These are phyloP conservation scores for Odontomyia ornata DNA, from an alignment of 2,888 invertebrate species.

Conservation along the genomic window DNA sequence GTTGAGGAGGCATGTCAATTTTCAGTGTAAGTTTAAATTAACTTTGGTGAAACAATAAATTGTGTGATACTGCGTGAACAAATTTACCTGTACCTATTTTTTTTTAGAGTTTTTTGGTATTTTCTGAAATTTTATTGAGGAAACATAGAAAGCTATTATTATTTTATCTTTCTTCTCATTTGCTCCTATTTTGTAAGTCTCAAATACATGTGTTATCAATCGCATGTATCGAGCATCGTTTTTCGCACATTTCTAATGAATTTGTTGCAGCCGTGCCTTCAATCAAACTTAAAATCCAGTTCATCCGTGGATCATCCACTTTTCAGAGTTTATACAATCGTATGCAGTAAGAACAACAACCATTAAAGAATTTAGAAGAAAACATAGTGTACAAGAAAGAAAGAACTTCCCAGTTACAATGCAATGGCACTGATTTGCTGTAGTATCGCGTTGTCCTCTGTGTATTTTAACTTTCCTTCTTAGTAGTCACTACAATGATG, in stretches of 20 bases:
- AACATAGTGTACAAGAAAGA: constrained; percentile 30
- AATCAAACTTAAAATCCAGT: not conserved
- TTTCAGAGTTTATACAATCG: too few relatives aligned
- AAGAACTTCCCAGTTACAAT: not conserved
- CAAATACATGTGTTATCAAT: constrained; percentile 15
- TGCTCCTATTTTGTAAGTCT: constrained; percentile 8
- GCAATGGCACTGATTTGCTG: not conserved
- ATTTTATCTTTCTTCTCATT: too few relatives aligned
- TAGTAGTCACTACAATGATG: not conserved
- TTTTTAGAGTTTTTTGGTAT: too few relatives aligned
- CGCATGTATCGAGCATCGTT: constrained; percentile 25
- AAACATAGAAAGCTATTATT: too few relatives aligned
- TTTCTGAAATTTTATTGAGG: too few relatives aligned
- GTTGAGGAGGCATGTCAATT: too few relatives aligned
- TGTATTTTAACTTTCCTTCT: not conserved
- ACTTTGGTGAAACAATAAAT: too few relatives aligned
- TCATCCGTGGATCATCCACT: too few relatives aligned
- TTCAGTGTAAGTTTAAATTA: too few relatives aligned
- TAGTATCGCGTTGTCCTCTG: not conserved
- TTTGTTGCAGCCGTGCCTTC: not conserved
- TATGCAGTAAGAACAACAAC: constrained; percentile 42
- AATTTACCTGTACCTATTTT: too few relatives aligned
- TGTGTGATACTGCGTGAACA: too few relatives aligned
- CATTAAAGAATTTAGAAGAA: constrained; percentile 23
- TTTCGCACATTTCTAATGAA: constrained; percentile 36